Conservation (phyloP, 2,797 vertebrate species). For the Acipenser ruthenus region DNA sequence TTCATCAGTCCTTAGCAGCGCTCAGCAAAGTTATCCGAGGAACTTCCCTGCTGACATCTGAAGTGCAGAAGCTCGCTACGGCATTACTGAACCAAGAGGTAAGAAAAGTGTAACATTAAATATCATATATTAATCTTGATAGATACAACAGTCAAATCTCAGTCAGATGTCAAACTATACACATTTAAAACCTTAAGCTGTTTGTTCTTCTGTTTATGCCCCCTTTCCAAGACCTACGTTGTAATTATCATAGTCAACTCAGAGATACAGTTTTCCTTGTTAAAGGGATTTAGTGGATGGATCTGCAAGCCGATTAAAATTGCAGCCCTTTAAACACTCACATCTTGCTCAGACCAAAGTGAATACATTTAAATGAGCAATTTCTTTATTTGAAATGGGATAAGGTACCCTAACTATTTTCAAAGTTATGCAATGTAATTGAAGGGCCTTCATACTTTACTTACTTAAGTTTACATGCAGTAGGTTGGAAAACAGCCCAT, state of each 20-base stretch:
- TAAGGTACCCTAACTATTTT: background rate
- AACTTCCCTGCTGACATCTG: constrained; percentile 75
- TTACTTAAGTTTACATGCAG: no score
- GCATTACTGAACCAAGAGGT: constrained; percentile 93
- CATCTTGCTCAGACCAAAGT: background rate
- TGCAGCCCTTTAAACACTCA: constrained; percentile 2
- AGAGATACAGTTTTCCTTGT: background rate
- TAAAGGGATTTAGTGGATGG: constrained; percentile 4
- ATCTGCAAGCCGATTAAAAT: background rate
- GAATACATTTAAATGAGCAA: background rate
- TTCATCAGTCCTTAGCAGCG: constrained; percentile 91
- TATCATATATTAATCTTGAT: background rate
- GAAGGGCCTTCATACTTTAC: background rate
- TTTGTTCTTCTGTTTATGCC: constrained; percentile 7
- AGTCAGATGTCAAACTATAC: background rate
- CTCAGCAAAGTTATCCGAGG: constrained; percentile 95
- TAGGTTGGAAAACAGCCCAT: background rate
- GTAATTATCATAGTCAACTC: constrained; percentile 11
- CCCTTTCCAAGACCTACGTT: background rate
- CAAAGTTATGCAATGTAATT: background rate
- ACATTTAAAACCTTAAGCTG: constrained; percentile 4
- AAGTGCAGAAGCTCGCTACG: constrained; percentile 80
- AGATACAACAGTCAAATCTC: background rate
- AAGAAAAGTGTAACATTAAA: constrained; percentile 18
- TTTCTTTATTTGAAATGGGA: background rate